Conservation (phyloP, 2,888 invertebrate species). For the Drosophila vallismaia region DNA sequence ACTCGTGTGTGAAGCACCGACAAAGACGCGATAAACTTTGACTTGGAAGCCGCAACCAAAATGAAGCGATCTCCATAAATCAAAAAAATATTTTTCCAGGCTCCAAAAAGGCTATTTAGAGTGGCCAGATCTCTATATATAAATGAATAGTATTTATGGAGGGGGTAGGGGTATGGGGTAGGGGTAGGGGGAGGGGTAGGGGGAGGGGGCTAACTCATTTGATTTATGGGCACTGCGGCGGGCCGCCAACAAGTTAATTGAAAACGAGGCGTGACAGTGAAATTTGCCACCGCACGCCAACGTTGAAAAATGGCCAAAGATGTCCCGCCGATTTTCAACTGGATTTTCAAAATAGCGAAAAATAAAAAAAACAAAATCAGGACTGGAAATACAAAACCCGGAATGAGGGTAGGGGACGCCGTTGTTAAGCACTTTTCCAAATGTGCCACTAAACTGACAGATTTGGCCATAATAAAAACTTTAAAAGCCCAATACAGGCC, state of each 20-base stretch:
- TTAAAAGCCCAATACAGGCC: slow-evolving; percentile 41
- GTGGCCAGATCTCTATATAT: not conserved
- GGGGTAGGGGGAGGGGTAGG: not conserved
- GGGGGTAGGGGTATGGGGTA: not conserved
- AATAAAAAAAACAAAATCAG: not conserved
- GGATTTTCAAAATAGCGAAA: slow-evolving; percentile 4
- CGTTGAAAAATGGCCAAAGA: slow-evolving; percentile 28
- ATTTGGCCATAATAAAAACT: slow-evolving; percentile 78
- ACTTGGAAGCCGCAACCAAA: slow-evolving; percentile 62
- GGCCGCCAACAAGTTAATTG: slow-evolving; percentile 76
- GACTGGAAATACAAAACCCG: slow-evolving; percentile 3
- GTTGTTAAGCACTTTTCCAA: slow-evolving; percentile 64
- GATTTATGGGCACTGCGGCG: slow-evolving; percentile 67
- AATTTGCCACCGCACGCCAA: slow-evolving; percentile 76
- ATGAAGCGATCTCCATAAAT: slow-evolving; percentile 78
- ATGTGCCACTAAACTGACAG: slow-evolving; percentile 79
- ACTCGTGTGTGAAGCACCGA: slow-evolving; percentile 30
- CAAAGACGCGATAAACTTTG: slow-evolving; percentile 68
- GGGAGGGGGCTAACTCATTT: slow-evolving; percentile 49
- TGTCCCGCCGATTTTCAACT: slow-evolving; percentile 38
- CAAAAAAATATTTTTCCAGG: slow-evolving; percentile 34
- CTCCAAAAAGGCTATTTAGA: not conserved
- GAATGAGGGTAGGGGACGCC: slow-evolving; percentile 35
- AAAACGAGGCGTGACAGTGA: slow-evolving; percentile 78
- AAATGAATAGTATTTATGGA: not conserved